These are phyloP conservation scores for Lagenorhynchus albirostris DNA, from an alignment of 2,113 vertebrate genomes.

Conservation along the genomic window DNA sequence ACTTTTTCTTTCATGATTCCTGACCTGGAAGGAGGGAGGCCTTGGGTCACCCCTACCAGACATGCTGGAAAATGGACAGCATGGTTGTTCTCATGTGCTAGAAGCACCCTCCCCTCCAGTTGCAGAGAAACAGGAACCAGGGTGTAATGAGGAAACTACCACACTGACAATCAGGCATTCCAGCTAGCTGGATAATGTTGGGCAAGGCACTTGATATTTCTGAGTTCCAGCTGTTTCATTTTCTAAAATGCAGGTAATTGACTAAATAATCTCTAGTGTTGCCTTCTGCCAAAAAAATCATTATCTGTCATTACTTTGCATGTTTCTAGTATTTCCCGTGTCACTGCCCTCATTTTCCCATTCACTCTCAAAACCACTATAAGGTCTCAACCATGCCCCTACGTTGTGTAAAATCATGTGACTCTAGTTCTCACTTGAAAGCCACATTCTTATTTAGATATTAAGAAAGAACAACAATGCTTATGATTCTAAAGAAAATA, in stretches of 20 bases:
- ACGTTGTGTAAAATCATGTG: background rate
- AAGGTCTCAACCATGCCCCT: background rate
- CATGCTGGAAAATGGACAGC: background rate
- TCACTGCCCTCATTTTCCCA: background rate
- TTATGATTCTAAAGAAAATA: background rate
- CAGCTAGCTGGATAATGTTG: background rate
- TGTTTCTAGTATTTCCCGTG: background rate
- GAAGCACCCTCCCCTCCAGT: background rate
- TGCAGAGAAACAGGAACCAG: background rate
- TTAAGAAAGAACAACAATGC: background rate
- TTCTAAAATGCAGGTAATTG: background rate
- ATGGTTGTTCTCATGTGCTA: background rate
- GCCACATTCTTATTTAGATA: background rate
- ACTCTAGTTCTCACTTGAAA: background rate
- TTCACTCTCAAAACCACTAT: background rate
- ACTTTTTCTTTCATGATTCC: constrained; percentile 6
- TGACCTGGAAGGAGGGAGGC: constrained; percentile 31
- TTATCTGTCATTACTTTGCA: background rate
- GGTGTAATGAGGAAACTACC: background rate
- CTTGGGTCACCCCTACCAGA: background rate
- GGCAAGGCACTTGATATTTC: background rate
- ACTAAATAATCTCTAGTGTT: background rate
- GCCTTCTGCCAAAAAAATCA: background rate
- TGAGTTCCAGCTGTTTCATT: background rate
- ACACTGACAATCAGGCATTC: background rate